Conservation (phyloP, 2,888 invertebrate genomes). For the Eupithecia tripunctaria region DNA sequence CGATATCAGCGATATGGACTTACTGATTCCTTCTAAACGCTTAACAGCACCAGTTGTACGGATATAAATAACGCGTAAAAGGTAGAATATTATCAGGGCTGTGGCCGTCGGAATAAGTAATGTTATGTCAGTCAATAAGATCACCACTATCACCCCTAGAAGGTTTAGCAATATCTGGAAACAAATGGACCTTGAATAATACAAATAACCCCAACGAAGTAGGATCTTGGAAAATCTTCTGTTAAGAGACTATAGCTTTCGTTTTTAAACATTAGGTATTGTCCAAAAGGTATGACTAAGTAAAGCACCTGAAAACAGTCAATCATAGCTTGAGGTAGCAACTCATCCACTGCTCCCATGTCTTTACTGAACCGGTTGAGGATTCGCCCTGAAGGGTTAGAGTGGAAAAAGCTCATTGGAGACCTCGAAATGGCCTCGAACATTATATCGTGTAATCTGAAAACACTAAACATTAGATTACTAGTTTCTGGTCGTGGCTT, state of each 20-base stretch:
- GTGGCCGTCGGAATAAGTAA: constrained; percentile 81
- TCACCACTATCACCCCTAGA: constrained; percentile 90
- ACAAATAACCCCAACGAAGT: neutral
- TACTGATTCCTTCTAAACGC: constrained; percentile 87
- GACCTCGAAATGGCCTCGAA: constrained; percentile 84
- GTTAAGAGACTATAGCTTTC: no score
- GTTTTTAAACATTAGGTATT: neutral
- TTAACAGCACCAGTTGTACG: constrained; percentile 89
- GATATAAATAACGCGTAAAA: constrained; percentile 87
- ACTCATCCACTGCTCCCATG: constrained; percentile 91
- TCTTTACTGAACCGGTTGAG: constrained; percentile 93
- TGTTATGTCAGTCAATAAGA: constrained; percentile 85
- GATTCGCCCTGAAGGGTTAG: constrained; percentile 92
- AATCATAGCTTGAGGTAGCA: constrained; percentile 89
- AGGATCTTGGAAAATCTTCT: neutral
- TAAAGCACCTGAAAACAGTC: constrained; percentile 85
- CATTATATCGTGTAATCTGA: constrained; percentile 87
- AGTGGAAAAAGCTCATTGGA: constrained; percentile 89
- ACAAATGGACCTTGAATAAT: neutral
- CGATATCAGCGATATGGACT: constrained; percentile 51
- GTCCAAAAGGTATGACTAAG: neutral
- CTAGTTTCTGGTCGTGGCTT: no score
- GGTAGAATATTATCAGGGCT: constrained; percentile 85
- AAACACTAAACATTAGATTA: neutral
- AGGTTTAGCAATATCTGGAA: constrained; percentile 90